These are phyloP conservation scores for Cyanoderma ruficeps DNA, from an alignment of 2,113 vertebrate genomes.

Conservation along the genomic window DNA sequence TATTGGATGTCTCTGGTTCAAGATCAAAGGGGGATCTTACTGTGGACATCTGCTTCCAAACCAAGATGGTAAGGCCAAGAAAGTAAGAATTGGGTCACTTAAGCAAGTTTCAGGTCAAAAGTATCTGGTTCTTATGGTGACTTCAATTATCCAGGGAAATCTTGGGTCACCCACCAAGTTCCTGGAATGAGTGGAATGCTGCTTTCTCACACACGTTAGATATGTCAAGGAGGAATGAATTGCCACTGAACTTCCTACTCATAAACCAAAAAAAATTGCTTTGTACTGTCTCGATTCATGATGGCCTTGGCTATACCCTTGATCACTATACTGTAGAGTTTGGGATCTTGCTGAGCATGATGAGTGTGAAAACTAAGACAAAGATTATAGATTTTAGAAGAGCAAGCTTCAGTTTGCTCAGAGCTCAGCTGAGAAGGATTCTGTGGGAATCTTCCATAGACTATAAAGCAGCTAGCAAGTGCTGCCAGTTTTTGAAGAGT, in stretches of 20 bases:
- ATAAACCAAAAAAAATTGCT: neutral
- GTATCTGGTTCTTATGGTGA: neutral
- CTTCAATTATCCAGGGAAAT: neutral
- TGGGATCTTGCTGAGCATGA: neutral
- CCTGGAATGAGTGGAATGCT: neutral
- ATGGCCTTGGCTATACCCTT: neutral
- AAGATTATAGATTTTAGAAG: neutral
- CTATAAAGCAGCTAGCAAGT: neutral
- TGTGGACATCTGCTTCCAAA: neutral
- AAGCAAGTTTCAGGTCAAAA: neutral
- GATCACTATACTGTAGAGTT: neutral
- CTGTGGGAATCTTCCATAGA: neutral
- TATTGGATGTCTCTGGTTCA: neutral
- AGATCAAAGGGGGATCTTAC: neutral
- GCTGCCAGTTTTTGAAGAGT: neutral
- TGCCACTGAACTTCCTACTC: neutral
- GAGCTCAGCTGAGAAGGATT: neutral
- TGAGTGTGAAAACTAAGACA: neutral
- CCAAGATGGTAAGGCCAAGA: neutral
- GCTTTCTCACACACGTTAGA: neutral
- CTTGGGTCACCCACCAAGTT: accelerated
- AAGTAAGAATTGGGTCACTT: neutral
- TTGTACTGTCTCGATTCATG: accelerated
- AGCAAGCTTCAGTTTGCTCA: neutral
- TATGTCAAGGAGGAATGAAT: neutral